These are phyloP conservation scores for Zosterops pallidus DNA, from an alignment of 2,113 vertebrate genomes.

Conservation along the genomic window DNA sequence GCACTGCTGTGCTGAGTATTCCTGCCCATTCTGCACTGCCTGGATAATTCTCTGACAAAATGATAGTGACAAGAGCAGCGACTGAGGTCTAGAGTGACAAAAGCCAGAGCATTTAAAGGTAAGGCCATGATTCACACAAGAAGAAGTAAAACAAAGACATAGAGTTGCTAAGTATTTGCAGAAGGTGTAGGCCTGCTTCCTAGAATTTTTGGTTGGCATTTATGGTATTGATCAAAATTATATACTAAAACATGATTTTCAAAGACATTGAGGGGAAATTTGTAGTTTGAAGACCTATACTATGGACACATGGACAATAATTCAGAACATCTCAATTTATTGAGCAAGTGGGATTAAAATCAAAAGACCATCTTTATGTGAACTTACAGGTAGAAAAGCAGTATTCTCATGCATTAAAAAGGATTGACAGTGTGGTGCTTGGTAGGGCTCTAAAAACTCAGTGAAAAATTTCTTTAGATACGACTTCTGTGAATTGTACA, in stretches of 20 bases:
- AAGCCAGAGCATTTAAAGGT: conserved; percentile 50
- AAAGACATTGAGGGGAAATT: neutral
- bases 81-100: conserved; percentile 43
- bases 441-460: neutral
- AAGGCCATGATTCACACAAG: neutral
- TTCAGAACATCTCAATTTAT: neutral
- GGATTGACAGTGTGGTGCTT: neutral
- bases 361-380: neutral
- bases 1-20: conserved; percentile 3
- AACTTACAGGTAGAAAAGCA: neutral
- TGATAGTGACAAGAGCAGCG: neutral
- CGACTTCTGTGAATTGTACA: neutral
- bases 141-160: conserved; percentile 18
- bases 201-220: conserved; percentile 20
- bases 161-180: neutral
- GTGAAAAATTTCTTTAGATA: neutral
- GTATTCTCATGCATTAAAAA: neutral
- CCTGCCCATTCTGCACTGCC: conserved; percentile 8
- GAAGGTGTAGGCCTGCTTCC: neutral
- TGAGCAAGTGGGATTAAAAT: neutral
- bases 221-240: neutral
- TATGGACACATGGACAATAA: neutral
- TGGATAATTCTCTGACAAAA: conserved; percentile 48
- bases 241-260: neutral
- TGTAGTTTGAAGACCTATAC: neutral